Conservation (phyloP, 1,140 invertebrate species). For the Chrysoperla carnea region DNA sequence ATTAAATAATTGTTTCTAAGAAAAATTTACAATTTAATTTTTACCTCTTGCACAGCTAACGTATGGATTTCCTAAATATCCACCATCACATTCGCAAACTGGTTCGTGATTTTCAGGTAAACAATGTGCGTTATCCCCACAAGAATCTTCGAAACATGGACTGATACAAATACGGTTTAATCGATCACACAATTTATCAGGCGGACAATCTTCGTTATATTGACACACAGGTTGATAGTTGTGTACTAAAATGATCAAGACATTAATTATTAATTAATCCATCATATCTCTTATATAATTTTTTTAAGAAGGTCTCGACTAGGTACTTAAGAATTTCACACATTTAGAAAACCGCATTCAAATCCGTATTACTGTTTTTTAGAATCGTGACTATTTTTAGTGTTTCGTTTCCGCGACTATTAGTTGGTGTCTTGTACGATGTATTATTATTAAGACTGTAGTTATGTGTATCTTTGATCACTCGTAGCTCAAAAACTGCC, state of each 20-base stretch:
- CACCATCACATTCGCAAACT: constrained; percentile 57
- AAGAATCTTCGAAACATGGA: constrained; percentile 65
- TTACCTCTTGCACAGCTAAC: constrained; percentile 45
- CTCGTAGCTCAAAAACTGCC: too few species aligned
- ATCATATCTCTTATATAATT: too few species aligned
- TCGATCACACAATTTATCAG: constrained; percentile 60
- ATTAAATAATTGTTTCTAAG: neutral
- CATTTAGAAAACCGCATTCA: too few species aligned
- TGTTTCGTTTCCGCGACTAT: too few species aligned
- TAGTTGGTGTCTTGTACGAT: too few species aligned
- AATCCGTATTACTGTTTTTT: too few species aligned
- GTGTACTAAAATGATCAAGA: constrained; percentile 26
- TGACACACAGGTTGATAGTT: constrained; percentile 57
- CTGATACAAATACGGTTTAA: constrained; percentile 66
- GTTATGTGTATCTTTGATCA: too few species aligned
- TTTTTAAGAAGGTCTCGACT: too few species aligned
- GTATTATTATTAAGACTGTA: too few species aligned
- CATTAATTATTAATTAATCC: too few species aligned
- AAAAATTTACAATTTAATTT: neutral
- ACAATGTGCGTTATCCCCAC: constrained; percentile 71
- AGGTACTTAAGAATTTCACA: too few species aligned
- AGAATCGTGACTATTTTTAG: too few species aligned
- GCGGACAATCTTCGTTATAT: constrained; percentile 77
- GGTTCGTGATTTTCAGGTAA: constrained; percentile 55
- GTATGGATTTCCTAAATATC: constrained; percentile 64